A percentile compares a stretch with the other conserved stretches of the same genome.
Conservation (phyloP, 2,888 invertebrate species). For the Oxyteleia sp. region DNA sequence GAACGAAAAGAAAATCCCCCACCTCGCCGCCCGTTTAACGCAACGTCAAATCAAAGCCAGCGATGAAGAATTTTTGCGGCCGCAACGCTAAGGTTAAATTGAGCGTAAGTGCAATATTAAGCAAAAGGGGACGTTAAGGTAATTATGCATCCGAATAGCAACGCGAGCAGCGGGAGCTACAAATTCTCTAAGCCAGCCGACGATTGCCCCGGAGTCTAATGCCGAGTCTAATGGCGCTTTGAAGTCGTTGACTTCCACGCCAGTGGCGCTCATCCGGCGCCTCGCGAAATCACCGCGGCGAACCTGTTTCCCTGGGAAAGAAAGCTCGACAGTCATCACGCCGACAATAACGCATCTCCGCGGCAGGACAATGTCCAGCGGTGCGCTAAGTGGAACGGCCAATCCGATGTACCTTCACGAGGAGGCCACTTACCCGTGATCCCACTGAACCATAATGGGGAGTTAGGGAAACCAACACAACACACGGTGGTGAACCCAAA, state of each 20-base stretch:
- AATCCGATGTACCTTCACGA: constrained; percentile 69
- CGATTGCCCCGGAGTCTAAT: constrained; percentile 56
- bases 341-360: constrained; percentile 35
- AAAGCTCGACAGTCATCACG: constrained; percentile 33
- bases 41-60: constrained; percentile 30
- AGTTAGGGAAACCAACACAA: not conserved
- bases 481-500: not conserved
- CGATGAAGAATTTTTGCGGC: not conserved
- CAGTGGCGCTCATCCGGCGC: constrained; percentile 74
- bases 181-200: constrained; percentile 54
- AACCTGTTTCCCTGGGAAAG: constrained; percentile 71
- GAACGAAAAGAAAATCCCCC: too few relatives aligned
- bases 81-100: not conserved
- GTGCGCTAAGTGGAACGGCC: constrained; percentile 81
- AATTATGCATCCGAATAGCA: constrained; percentile 49
- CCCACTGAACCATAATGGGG: not conserved
- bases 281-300: constrained; percentile 20
- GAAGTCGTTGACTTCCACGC: constrained; percentile 76
- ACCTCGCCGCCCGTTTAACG: too few relatives aligned
- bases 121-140: constrained; percentile 32
- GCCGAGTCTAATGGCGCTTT: constrained; percentile 70
- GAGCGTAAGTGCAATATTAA: constrained; percentile 39
- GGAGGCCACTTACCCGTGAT: constrained; percentile 56
- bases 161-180: constrained; percentile 21
- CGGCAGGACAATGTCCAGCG: constrained; percentile 79